Percentiles rank a stretch among this genome's conserved stretches.
Evolutionary conservation across 2,113 vertebrate genomes (phyloP).

Genomic region (Otis tarda): DNA sequence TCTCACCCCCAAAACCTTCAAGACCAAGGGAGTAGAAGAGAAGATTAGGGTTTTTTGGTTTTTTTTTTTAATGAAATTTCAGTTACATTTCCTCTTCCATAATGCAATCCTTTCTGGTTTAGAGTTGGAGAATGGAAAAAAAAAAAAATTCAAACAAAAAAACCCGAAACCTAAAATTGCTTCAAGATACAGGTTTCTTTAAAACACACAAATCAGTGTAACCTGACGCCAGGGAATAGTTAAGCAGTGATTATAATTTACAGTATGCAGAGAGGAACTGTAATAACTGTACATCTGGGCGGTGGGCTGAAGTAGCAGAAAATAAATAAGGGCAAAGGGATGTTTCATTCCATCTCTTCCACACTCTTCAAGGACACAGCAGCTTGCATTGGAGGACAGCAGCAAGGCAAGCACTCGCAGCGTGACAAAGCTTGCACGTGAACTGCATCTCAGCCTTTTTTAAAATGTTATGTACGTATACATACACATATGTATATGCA

Average conservation of each 20-base stretch:
- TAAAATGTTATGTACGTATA: neutral
- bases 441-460: neutral
- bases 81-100: neutral
- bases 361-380: constrained; percentile 29
- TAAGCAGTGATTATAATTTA: constrained; percentile 4
- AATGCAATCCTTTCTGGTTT: neutral
- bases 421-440: neutral
- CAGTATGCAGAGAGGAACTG: constrained; percentile 1
- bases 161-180: neutral
- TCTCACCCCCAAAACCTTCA: neutral
- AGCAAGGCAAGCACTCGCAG: constrained; percentile 5
- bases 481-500: fast-evolving
- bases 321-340: constrained; percentile 24
- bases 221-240: neutral
- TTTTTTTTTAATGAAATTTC: neutral
- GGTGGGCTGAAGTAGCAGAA: constrained; percentile 43
- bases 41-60: neutral
- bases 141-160: neutral
- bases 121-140: neutral
- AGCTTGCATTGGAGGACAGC: constrained; percentile 40
- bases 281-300: constrained; percentile 37
- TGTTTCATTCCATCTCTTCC: neutral
- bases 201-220: neutral
- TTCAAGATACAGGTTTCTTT: neutral
- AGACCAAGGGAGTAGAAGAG: neutral